Conservation (phyloP, 2,113 vertebrate species). For the Balaenoptera acutorostrata region DNA sequence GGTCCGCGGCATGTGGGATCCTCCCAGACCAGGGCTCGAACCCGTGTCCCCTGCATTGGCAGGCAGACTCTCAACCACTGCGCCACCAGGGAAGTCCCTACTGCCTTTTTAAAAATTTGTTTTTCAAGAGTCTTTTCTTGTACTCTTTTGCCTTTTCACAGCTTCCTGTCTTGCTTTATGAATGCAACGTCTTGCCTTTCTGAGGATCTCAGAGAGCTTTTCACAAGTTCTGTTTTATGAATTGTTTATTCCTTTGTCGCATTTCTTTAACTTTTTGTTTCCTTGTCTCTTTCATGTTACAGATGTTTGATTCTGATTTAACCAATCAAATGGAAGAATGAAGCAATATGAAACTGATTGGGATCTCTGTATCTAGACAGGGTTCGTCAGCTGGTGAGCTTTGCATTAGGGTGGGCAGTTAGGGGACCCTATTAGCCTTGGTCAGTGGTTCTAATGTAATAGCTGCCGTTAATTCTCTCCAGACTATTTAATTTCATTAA, state of each 20-base stretch:
- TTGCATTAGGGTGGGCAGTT: neutral
- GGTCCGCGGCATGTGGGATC: too few relatives aligned
- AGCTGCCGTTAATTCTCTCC: neutral
- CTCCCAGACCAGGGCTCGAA: too few relatives aligned
- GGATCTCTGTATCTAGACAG: neutral
- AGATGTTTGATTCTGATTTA: slow-evolving; percentile 1
- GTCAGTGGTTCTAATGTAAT: neutral
- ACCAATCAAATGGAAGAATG: neutral
- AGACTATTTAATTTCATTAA: neutral
- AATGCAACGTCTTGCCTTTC: neutral
- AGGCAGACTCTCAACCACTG: too few relatives aligned
- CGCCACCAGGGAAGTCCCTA: too few relatives aligned
- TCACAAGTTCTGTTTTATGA: neutral
- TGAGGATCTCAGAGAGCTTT: neutral
- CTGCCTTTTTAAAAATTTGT: too few relatives aligned
- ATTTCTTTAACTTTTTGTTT: neutral
- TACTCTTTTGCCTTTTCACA: neutral
- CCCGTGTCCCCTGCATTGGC: too few relatives aligned
- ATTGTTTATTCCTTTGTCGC: neutral
- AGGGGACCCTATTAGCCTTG: neutral
- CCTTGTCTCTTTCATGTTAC: neutral
- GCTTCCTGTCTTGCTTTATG: neutral
- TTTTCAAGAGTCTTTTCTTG: neutral
- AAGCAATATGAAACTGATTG: neutral
- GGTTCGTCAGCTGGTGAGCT: neutral